Evolutionary conservation across 2,113 vertebrate species (phyloP).

Genomic region (Mohoua ochrocephala): DNA sequence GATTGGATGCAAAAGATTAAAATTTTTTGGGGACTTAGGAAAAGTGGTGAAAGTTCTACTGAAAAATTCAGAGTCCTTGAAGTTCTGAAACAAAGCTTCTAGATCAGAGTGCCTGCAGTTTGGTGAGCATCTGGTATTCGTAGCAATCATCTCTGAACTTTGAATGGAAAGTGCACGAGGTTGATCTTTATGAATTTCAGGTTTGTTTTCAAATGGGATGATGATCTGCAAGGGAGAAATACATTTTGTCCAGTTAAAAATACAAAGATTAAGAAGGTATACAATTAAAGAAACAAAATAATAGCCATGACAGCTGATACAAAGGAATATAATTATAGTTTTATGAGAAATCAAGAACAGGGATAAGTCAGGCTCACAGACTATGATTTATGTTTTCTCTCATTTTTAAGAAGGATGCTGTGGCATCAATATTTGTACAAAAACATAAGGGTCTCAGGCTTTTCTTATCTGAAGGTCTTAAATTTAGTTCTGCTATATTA

Average conservation of each 20-base stretch:
- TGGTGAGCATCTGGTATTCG: constrained; percentile 87
- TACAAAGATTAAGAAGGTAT: not conserved
- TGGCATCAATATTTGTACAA: not conserved
- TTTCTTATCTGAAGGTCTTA: not conserved
- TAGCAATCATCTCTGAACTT: constrained; percentile 96
- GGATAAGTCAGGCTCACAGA: not conserved
- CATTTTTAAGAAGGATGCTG: not conserved
- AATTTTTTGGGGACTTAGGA: constrained; percentile 74
- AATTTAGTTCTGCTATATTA: not conserved
- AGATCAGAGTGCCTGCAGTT: constrained; percentile 91
- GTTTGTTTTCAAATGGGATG: constrained; percentile 84
- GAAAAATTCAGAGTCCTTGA: constrained; percentile 90
- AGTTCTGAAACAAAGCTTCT: constrained; percentile 89
- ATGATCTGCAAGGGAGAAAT: constrained; percentile 80
- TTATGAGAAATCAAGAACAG: not conserved
- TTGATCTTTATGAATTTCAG: constrained; percentile 82
- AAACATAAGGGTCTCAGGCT: not conserved
- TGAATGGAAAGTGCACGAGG: constrained; percentile 90
- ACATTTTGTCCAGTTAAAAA: not conserved
- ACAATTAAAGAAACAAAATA: not conserved
- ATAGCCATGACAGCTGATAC: not conserved
- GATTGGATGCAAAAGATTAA: constrained; percentile 86
- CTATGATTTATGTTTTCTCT: not conserved
- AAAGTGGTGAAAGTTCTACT: constrained; percentile 77
- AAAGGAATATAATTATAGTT: not conserved